Conservation (phyloP, 2,797 vertebrate genomes). For the Aphelocoma californica region DNA sequence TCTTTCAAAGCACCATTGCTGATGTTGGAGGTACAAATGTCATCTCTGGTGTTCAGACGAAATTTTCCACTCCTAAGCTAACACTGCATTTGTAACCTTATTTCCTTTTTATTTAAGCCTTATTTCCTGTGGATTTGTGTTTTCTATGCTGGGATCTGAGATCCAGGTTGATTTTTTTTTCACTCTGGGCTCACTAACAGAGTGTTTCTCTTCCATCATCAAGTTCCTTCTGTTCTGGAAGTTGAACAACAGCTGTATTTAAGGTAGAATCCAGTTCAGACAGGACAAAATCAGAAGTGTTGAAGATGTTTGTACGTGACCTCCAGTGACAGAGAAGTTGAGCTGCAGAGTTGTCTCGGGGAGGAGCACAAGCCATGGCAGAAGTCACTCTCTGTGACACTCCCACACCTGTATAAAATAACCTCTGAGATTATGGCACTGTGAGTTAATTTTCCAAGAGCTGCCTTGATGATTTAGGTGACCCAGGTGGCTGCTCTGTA, state of each 20-base stretch:
- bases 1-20: not conserved
- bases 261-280: not conserved
- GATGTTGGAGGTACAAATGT: fast-evolving
- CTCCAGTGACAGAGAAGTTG: fast-evolving
- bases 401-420: not conserved
- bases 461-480: fast-evolving
- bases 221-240: not conserved
- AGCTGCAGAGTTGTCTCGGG: not conserved
- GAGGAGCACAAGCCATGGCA: not conserved
- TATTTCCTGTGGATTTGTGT: not conserved
- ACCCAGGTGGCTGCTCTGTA: not conserved
- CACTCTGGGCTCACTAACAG: not conserved
- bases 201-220: not conserved
- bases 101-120: not conserved
- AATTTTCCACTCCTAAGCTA: not conserved
- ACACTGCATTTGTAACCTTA: not conserved
- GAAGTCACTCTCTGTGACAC: not conserved
- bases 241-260: not conserved
- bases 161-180: not conserved
- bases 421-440: fast-evolving
- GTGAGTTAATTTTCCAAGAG: not conserved
- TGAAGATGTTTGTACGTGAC: fast-evolving
- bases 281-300: not conserved
- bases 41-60: not conserved
- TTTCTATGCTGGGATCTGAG: not conserved